These are phyloP conservation scores for Periplaneta americana DNA, from an alignment of 1,140 invertebrate genomes.

Conservation along the genomic window DNA sequence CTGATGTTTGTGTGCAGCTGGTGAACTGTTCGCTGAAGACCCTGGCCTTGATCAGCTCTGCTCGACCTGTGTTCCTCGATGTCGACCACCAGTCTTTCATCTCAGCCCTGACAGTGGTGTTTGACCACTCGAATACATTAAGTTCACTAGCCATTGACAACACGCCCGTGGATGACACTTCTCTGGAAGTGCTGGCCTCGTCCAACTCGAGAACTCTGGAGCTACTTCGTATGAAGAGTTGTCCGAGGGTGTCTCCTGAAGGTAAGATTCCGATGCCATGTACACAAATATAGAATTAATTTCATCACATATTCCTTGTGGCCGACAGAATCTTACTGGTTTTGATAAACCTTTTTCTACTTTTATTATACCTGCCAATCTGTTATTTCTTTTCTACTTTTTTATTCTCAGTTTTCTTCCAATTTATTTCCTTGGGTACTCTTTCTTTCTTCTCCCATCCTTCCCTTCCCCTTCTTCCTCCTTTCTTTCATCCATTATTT, in stretches of 20 bases:
- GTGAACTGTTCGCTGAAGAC: slow-evolving; percentile 21
- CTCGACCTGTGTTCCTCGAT: slow-evolving; percentile 6
- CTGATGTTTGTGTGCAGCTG: too few species aligned
- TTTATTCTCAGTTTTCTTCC: too few species aligned
- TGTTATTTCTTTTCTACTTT: too few species aligned
- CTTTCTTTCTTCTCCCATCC: too few species aligned
- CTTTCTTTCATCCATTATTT: too few species aligned
- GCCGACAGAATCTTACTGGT: too few species aligned
- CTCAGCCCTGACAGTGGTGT: not conserved
- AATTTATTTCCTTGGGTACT: too few species aligned
- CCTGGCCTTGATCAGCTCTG: slow-evolving; percentile 19
- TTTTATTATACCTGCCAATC: too few species aligned
- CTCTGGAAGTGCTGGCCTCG: not conserved
- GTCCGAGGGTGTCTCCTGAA: not conserved
- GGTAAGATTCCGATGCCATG: not conserved
- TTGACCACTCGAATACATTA: not conserved
- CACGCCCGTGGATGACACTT: not conserved
- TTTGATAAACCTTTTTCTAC: too few species aligned
- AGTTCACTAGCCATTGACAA: not conserved
- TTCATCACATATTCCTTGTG: too few species aligned
- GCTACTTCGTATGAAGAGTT: not conserved
- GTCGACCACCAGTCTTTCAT: slow-evolving; percentile 11
- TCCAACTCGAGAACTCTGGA: not conserved
- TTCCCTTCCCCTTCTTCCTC: too few species aligned
- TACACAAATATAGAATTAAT: too few species aligned